phyloP scores from a whole-genome alignment of 1,140 invertebrate genomes.

The Ips typographus region DNA sequence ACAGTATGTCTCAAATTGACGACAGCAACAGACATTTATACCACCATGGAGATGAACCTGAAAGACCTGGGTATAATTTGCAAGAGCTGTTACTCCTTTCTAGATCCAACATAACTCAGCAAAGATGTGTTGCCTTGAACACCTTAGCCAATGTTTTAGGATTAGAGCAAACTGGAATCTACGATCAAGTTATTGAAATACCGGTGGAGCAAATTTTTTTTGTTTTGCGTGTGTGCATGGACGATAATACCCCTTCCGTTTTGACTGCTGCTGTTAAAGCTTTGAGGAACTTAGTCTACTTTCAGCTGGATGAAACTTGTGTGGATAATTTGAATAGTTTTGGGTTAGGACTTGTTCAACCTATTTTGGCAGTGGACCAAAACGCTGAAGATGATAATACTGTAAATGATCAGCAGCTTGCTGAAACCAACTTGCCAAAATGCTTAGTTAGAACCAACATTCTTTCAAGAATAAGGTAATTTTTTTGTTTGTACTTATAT shows the following conservation, averaged over 20 bases:
- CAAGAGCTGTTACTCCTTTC: slow-evolving; percentile 80
- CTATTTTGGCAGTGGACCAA: slow-evolving; percentile 60
- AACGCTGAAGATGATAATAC: slow-evolving; percentile 65
- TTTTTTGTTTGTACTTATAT: not conserved
- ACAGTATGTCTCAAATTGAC: slow-evolving; percentile 60
- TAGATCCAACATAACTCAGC: slow-evolving; percentile 70
- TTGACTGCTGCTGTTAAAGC: slow-evolving; percentile 72
- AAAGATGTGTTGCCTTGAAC: slow-evolving; percentile 75
- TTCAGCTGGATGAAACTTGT: slow-evolving; percentile 74
- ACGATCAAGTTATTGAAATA: slow-evolving; percentile 66
- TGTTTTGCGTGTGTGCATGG: slow-evolving; percentile 78
- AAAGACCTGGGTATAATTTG: slow-evolving; percentile 84
- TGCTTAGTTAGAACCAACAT: slow-evolving; percentile 77
- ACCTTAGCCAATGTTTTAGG: slow-evolving; percentile 77
- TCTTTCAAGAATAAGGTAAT: slow-evolving; percentile 65
- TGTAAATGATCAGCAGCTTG: slow-evolving; percentile 81
- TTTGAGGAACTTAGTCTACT: slow-evolving; percentile 71
- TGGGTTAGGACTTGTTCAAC: slow-evolving; percentile 64
- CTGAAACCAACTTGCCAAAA: slow-evolving; percentile 73
- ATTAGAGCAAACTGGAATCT: slow-evolving; percentile 70
- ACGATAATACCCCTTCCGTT: slow-evolving; percentile 75
- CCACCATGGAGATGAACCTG: slow-evolving; percentile 90
- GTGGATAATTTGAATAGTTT: slow-evolving; percentile 71
- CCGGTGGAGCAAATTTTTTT: slow-evolving; percentile 74
- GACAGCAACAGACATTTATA: slow-evolving; percentile 70